phyloP scores from a whole-genome alignment of 2,888 invertebrate species.

The Spisula subtruncata region DNA sequence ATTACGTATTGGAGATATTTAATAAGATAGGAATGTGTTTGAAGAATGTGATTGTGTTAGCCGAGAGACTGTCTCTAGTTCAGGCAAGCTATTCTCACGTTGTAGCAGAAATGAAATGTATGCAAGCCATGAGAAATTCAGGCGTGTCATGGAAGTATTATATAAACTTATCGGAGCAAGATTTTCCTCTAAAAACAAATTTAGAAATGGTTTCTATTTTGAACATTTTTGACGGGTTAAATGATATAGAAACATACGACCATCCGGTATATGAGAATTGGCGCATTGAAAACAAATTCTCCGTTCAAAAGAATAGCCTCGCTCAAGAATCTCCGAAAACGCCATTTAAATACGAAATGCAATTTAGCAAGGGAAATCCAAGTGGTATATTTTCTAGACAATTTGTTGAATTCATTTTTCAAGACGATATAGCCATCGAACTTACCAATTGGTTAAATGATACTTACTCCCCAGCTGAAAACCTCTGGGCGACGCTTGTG shows the following conservation, averaged over 20 bases:
- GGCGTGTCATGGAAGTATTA: conserved; percentile 75
- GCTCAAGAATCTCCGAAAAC: conserved; percentile 47
- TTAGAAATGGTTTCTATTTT: conserved; percentile 85
- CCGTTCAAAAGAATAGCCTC: conserved; percentile 46
- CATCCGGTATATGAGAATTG: conserved; percentile 59
- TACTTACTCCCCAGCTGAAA: conserved; percentile 76
- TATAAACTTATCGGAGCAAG: conserved; percentile 83
- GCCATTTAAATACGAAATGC: conserved; percentile 41
- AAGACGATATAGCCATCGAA: conserved; percentile 59
- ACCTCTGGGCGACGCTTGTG: conserved; percentile 75
- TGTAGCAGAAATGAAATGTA: conserved; percentile 76
- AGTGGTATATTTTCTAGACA: conserved; percentile 69
- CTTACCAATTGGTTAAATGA: conserved; percentile 73
- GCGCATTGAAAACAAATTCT: conserved; percentile 53
- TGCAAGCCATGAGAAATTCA: conserved; percentile 56
- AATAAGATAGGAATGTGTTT: conserved; percentile 72
- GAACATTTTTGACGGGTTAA: conserved; percentile 83
- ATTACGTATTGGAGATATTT: conserved; percentile 58
- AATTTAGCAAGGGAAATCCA: conserved; percentile 72
- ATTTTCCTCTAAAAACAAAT: conserved; percentile 86
- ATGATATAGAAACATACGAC: conserved; percentile 78
- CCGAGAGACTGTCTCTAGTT: conserved; percentile 68
- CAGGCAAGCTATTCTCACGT: conserved; percentile 75
- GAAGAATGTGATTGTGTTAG: conserved; percentile 74
- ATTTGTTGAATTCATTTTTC: conserved; percentile 74